These are phyloP conservation scores for Pachycephala philippinensis DNA, from an alignment of 2,113 vertebrate species.

Conservation along the genomic window DNA sequence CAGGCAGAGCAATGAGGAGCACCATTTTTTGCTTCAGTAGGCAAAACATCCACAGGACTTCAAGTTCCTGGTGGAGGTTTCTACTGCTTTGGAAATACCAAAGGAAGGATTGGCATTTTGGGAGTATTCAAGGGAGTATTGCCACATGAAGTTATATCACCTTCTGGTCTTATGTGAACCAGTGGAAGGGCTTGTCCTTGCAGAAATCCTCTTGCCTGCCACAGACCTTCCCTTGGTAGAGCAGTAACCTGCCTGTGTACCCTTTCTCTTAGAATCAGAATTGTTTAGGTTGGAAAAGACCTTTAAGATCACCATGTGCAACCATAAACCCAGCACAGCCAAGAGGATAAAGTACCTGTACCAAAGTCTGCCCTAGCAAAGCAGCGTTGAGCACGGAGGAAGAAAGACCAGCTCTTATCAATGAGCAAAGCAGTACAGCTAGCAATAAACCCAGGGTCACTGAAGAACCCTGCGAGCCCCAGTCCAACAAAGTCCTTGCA, in stretches of 20 bases:
- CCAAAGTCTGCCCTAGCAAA: not conserved
- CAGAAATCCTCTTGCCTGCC: not conserved
- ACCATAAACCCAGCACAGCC: not conserved
- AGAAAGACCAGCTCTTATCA: not conserved
- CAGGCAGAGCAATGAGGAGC: not conserved
- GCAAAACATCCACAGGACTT: rapidly evolving
- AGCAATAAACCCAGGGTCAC: not conserved
- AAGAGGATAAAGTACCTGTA: not conserved
- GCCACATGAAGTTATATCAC: not conserved
- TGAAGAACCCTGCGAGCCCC: not conserved
- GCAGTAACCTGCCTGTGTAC: not conserved
- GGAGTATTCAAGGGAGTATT: not conserved
- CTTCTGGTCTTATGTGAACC: not conserved
- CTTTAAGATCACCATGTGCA: not conserved
- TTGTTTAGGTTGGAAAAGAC: not conserved
- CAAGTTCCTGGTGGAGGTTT: not conserved
- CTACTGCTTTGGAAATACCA: not conserved
- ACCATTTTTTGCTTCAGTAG: not conserved
- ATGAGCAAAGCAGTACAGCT: not conserved
- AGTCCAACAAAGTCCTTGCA: not conserved
- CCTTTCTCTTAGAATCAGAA: not conserved
- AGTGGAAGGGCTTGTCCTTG: not conserved
- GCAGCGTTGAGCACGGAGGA: rapidly evolving
- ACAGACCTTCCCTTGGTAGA: not conserved
- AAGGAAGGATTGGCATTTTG: not conserved